These are phyloP conservation scores for Nymphalis io DNA, from an alignment of 1,140 invertebrate genomes.

Conservation along the genomic window DNA sequence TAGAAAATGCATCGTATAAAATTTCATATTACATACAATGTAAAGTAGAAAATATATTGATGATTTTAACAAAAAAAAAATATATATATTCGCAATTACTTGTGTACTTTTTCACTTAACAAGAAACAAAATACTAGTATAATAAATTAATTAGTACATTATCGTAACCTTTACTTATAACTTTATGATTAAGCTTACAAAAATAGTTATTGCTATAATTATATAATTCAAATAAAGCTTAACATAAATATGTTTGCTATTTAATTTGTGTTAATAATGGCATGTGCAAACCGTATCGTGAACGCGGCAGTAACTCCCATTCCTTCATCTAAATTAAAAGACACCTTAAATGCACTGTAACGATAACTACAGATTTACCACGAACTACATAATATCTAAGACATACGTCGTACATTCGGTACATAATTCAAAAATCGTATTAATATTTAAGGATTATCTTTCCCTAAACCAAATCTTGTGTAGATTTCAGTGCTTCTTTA, in stretches of 20 bases:
- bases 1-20: background rate
- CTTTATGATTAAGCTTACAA: background rate
- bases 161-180: background rate
- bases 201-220: background rate
- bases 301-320: slow-evolving; percentile 33
- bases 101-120: background rate
- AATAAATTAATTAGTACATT: no score
- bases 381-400: slow-evolving; percentile 23
- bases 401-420: slow-evolving; percentile 12
- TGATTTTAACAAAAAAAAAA: no score
- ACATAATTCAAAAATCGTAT: slow-evolving; percentile 6
- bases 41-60: no score
- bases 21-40: background rate
- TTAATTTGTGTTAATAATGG: background rate
- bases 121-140: background rate
- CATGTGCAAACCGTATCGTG: slow-evolving; percentile 21
- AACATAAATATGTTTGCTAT: background rate
- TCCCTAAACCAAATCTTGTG: background rate
- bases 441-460: slow-evolving; percentile 3
- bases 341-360: slow-evolving; percentile 42
- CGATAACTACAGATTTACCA: slow-evolving; percentile 34
- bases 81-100: background rate
- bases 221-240: background rate
- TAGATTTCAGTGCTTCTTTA: background rate
- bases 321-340: slow-evolving; percentile 31